phyloP scores from a whole-genome alignment of 2,797 vertebrate genomes.

The Phrynocephalus forsythii region DNA sequence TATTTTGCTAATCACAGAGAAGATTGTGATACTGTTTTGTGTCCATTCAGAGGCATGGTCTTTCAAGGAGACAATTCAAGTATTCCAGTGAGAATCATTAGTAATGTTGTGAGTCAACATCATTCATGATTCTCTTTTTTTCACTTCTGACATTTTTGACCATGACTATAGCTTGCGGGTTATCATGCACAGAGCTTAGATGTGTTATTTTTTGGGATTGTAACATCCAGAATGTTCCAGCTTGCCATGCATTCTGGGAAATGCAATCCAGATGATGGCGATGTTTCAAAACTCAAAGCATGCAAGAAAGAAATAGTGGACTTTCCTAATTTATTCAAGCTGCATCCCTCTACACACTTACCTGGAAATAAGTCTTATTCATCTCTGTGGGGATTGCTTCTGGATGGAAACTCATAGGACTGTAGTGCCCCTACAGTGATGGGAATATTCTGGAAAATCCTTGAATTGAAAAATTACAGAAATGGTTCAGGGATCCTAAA shows the following conservation, averaged over 20 bases:
- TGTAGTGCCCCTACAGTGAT: not conserved
- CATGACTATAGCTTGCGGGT: not conserved
- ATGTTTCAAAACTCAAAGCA: too few relatives aligned
- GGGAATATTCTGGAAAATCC: slow-evolving; percentile 16
- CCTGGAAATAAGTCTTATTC: not conserved
- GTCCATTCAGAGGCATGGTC: not conserved
- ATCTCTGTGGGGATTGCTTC: not conserved
- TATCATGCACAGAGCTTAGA: not conserved
- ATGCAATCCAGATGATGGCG: too few relatives aligned
- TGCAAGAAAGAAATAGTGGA: not conserved
- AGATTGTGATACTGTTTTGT: not conserved
- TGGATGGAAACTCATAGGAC: too few relatives aligned
- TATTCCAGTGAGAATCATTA: not conserved
- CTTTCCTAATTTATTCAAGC: slow-evolving; percentile 29
- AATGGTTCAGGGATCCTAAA: not conserved
- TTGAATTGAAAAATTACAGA: not conserved
- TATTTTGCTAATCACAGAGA: not conserved
- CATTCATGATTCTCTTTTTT: not conserved
- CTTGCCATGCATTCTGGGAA: too few relatives aligned
- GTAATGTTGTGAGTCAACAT: slow-evolving; percentile 23
- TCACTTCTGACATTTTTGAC: not conserved
- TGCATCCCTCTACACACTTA: not conserved
- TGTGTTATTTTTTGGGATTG: too few relatives aligned
- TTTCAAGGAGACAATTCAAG: not conserved
- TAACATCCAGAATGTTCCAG: too few relatives aligned